Evolutionary conservation across 2,113 vertebrate genomes (phyloP).

Genomic region (Empidonax alnorum): DNA sequence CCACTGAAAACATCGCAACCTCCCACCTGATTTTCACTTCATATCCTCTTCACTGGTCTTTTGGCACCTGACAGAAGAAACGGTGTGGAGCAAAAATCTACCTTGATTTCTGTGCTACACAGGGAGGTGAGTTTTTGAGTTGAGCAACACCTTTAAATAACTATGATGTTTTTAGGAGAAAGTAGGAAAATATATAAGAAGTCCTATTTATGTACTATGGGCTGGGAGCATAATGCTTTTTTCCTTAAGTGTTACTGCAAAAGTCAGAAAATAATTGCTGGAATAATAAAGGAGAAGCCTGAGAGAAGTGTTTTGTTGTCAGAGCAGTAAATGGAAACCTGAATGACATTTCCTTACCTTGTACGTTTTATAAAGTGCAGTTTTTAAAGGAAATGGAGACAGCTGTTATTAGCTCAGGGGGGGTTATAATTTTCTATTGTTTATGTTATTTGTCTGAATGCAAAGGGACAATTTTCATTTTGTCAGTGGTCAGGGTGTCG

Average conservation of each 20-base stretch:
- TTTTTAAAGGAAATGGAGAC: neutral
- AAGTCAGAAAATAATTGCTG: neutral
- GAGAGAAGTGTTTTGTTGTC: neutral
- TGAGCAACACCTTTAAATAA: conserved; percentile 2
- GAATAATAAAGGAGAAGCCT: neutral
- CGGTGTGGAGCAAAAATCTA: neutral
- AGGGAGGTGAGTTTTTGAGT: conserved; percentile 57
- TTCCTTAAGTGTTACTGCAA: neutral
- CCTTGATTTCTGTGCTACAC: neutral
- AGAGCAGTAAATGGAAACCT: neutral
- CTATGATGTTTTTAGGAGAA: neutral
- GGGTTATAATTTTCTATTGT: neutral
- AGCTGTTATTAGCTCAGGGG: neutral
- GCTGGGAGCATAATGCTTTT: neutral
- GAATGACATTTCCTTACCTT: neutral
- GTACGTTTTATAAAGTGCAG: neutral
- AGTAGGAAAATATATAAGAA: neutral
- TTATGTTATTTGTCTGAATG: neutral
- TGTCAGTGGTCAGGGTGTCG: neutral
- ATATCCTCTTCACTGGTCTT: neutral
- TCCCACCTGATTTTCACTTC: neutral
- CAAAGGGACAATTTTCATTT: neutral
- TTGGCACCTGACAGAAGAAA: neutral
- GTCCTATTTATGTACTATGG: neutral
- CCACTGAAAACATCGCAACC: neutral